Conservation (phyloP, 2,888 invertebrate species). For the Apocheima hispidaria region DNA sequence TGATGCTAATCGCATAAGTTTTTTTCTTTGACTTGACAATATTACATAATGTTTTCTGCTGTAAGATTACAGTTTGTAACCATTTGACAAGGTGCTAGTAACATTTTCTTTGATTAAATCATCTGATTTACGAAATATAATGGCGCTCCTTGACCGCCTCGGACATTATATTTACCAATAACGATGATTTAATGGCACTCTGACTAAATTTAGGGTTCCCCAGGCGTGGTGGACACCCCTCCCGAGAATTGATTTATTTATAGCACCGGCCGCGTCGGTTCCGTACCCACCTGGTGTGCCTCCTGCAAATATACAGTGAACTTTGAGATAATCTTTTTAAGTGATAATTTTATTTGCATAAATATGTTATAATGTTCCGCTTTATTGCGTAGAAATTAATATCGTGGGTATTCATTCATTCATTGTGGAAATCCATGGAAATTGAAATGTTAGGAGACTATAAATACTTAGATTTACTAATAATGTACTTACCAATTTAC, state of each 20-base stretch:
- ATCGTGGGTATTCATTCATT: not conserved
- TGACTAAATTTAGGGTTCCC: constrained; percentile 75
- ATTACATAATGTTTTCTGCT: not conserved
- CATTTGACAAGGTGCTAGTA: not conserved
- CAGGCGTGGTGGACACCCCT: constrained; percentile 74
- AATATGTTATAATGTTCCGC: no score
- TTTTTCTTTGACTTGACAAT: no score
- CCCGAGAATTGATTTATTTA: constrained; percentile 79
- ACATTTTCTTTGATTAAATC: constrained; percentile 17
- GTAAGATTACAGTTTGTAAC: not conserved
- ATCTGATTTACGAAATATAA: constrained; percentile 37
- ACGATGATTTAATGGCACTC: constrained; percentile 77
- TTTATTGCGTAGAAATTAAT: no score
- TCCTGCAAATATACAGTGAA: constrained; percentile 60
- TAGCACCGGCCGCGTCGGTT: constrained; percentile 60
- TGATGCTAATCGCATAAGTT: no score
- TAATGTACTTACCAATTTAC: no score
- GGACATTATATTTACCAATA: constrained; percentile 69
- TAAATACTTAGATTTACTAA: no score
- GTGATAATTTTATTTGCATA: not conserved
- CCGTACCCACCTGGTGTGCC: constrained; percentile 60
- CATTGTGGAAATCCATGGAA: no score
- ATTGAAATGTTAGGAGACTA: no score
- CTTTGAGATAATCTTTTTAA: constrained; percentile 46
- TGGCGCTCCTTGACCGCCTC: constrained; percentile 39